Evolutionary conservation across 1,140 invertebrate species (phyloP).

Genomic region (Cylas formicarius): DNA sequence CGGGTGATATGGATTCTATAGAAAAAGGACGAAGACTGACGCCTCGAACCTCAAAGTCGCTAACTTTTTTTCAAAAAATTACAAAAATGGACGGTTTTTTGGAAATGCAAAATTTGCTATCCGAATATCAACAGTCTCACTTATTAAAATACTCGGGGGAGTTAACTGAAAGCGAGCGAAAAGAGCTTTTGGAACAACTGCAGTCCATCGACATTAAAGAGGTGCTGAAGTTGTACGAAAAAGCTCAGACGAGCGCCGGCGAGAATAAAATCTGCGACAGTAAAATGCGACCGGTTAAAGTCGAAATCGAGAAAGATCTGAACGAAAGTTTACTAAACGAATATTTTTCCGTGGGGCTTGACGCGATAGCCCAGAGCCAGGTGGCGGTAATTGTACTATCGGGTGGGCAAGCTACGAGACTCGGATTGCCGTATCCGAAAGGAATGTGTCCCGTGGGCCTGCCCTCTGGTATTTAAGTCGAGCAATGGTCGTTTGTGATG

Average conservation of each 20-base stretch:
- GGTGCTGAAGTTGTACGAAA: conserved; percentile 57
- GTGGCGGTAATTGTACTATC: conserved; percentile 78
- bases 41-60: too few species aligned
- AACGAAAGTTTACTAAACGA: conserved; percentile 51
- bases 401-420: conserved; percentile 74
- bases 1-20: too few species aligned
- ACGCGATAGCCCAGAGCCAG: conserved; percentile 64
- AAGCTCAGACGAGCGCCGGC: conserved; percentile 52
- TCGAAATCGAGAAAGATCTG: conserved; percentile 57
- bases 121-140: conserved; percentile 62
- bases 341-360: conserved; percentile 62
- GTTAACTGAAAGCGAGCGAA: conserved; percentile 57
- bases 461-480: conserved; percentile 43
- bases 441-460: conserved; percentile 93
- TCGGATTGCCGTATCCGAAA: conserved; percentile 92
- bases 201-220: conserved; percentile 58
- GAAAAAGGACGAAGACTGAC: too few species aligned
- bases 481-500: not conserved
- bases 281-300: conserved; percentile 65
- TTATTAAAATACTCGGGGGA: conserved; percentile 78
- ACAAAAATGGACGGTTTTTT: conserved; percentile 13
- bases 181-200: conserved; percentile 54
- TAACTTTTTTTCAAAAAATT: too few species aligned
- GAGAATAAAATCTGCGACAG: conserved; percentile 64
- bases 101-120: conserved; percentile 17